Percentiles rank a stretch among this genome's conserved stretches.
These are phyloP conservation scores for Xiphophorus birchmanni DNA, from an alignment of 2,797 vertebrate genomes.

Conservation along the genomic window DNA sequence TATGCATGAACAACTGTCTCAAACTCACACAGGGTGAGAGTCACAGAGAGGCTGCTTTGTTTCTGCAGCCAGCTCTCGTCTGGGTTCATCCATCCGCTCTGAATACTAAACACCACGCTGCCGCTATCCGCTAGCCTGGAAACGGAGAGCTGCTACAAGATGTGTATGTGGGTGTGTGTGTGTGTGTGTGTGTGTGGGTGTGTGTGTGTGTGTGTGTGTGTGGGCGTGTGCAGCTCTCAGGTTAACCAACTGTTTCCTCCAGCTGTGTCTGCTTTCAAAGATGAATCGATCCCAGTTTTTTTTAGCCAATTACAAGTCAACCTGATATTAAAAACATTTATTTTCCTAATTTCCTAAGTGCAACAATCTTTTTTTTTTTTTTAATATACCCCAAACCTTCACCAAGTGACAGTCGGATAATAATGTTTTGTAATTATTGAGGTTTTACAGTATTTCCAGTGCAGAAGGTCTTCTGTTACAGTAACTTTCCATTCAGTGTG, in stretches of 20 bases:
- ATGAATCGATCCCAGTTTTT: not conserved
- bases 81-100: slow-evolving; percentile 30
- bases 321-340: not conserved
- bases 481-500: not conserved
- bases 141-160: not conserved
- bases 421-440: not conserved
- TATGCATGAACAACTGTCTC: slow-evolving; percentile 57
- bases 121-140: slow-evolving; percentile 34
- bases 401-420: not conserved
- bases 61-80: slow-evolving; percentile 32
- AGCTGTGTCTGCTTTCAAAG: not conserved
- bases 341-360: not conserved
- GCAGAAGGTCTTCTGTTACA: not conserved
- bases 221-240: not conserved
- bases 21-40: slow-evolving; percentile 10
- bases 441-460: not conserved
- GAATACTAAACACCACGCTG: slow-evolving; percentile 54
- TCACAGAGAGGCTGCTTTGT: slow-evolving; percentile 44
- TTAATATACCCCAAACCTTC: not conserved
- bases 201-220: slow-evolving; percentile 12
- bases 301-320: not conserved
- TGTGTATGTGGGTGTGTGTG: slow-evolving; percentile 13
- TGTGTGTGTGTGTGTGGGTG: slow-evolving; percentile 9
- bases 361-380: not conserved
- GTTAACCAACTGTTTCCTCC: not conserved